Evolutionary conservation across 53 echinoderm and acorn worm genomes (phyloP).

Genomic region (Zoroaster sp.): DNA sequence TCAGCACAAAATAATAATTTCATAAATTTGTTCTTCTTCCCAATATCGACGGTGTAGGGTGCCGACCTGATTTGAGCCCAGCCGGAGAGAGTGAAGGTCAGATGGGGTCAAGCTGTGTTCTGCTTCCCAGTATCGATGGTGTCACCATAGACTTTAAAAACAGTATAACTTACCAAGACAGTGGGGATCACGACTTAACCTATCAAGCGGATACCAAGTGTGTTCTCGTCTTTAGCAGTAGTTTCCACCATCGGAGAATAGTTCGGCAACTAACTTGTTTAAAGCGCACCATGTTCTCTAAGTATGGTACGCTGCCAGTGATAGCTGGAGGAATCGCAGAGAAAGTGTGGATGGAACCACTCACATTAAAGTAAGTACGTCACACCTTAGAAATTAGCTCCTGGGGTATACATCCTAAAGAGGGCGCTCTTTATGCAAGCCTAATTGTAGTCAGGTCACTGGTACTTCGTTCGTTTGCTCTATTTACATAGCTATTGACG

Average conservation of each 20-base stretch:
- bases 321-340: constrained; percentile 82
- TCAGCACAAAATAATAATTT: too few species aligned
- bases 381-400: too few species aligned
- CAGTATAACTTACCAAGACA: background rate
- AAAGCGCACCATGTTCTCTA: constrained; percentile 62
- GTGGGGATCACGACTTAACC: background rate
- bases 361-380: constrained; percentile 50
- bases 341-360: constrained; percentile 39
- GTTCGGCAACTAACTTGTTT: constrained; percentile 20
- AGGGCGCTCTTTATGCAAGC: too few species aligned
- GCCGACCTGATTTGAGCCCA: constrained; percentile 3
- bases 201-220: constrained; percentile 63
- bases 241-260: background rate
- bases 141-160: constrained; percentile 55
- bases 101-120: constrained; percentile 59
- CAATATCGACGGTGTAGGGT: too few species aligned
- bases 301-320: constrained; percentile 54
- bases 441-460: too few species aligned
- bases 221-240: constrained; percentile 63
- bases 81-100: constrained; percentile 73
- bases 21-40: too few species aligned
- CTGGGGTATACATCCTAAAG: too few species aligned
- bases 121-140: constrained; percentile 85
- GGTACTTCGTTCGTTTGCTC: too few species aligned
- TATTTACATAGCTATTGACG: too few species aligned